phyloP scores from a whole-genome alignment of 2,113 vertebrate genomes.

The Agelaius phoeniceus region DNA sequence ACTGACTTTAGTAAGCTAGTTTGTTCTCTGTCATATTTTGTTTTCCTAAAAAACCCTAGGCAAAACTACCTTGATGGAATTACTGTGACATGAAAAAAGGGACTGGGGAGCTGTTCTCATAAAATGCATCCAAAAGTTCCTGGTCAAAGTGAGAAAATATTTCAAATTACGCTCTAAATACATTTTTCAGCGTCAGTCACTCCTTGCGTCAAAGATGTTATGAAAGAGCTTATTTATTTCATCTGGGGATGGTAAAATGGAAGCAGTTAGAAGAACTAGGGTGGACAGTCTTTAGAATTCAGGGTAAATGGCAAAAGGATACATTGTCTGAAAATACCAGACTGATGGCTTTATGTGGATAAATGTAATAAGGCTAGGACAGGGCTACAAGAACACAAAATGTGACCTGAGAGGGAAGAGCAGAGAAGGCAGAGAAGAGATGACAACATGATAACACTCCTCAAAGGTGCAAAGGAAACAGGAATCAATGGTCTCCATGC shows the following conservation, averaged over 20 bases:
- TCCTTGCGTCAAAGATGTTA: not conserved
- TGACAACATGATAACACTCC: not conserved
- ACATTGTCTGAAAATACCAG: not conserved
- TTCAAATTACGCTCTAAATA: not conserved
- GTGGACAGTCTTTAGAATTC: not conserved
- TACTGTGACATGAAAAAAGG: not conserved
- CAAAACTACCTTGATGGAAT: not conserved
- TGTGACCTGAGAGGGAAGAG: not conserved
- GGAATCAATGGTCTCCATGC: fast-evolving
- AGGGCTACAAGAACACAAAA: not conserved
- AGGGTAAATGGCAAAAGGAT: not conserved
- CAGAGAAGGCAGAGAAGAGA: not conserved
- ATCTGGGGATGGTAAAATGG: not conserved
- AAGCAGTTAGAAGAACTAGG: not conserved
- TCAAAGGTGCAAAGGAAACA: not conserved
- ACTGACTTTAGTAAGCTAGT: not conserved
- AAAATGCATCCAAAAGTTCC: not conserved
- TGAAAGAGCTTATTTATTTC: not conserved
- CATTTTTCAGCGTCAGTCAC: not conserved
- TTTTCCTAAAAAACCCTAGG: not conserved
- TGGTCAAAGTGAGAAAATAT: not conserved
- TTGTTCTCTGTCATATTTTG: not conserved
- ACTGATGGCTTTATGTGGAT: not conserved
- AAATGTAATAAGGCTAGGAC: not conserved
- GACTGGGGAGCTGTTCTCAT: not conserved